Evolutionary conservation across 2,113 vertebrate species (phyloP), one percentile per base, ranked within the genome.

Genomic region (Oncorhynchus tshawytscha): DNA sequence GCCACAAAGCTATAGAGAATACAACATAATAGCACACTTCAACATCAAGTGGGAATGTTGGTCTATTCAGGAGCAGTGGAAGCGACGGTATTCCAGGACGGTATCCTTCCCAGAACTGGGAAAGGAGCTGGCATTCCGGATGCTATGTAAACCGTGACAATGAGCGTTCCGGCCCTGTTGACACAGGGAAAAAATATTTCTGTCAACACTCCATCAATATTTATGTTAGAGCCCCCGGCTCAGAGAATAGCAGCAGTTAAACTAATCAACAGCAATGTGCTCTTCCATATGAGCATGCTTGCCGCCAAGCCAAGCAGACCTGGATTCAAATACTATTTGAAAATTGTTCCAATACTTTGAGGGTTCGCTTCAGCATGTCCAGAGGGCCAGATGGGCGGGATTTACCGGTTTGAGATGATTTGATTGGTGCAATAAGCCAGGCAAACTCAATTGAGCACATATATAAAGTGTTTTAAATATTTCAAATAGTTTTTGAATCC

Each of bases 191-290:
- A 80, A 85, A 85, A 90, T 88, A 88, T 87, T 91, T 89, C 90
- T 92, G 88, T 90, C 88, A 84, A 82, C 83, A 76, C 84, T 45
- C 39, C 83, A 89, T 91, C 88, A 89, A 91, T 91, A 90, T 91
- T 91, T 89, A 92, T 91, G 84, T 81, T 75, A 29, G 70, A 78
- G 75, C 72, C 62, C 78, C 70, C 22, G 72, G 80, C 70, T 77
- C 73, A 70, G 76, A 83, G 67, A 70, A 81, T 54, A 80, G 78
- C 85, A 79, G 86, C 84, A 86, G 88, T 88, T 86, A 85, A 90
- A 92, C 80, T 89, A 86, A 91, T 92, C 75, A 81, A 60, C 86
- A 69, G 81, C 78, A 29, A 67, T 69, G 78, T 76, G 77, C 72
- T 86, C 25, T 79, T 79, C 81, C 70, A 64, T 84, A 88, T 77